Conservation (phyloP, 30 jellyfish, hydroid and myxozoan species). For the Aurelia aurita complex sp. Pacific region DNA sequence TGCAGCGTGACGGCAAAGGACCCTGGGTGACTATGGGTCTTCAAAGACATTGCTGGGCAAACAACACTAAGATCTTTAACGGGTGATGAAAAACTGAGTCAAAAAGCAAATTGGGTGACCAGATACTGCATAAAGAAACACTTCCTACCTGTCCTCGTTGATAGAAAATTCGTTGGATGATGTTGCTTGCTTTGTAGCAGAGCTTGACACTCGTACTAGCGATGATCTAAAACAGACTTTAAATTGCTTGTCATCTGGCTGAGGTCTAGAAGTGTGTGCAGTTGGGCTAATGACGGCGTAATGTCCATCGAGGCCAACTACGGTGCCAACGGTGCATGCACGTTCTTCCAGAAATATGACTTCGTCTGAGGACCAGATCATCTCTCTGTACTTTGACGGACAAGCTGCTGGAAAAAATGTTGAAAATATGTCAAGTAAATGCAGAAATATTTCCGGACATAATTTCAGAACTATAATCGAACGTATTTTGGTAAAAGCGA, state of each 20-base stretch:
- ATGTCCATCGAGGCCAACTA: constrained; percentile 59
- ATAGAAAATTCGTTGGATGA: constrained; percentile 22
- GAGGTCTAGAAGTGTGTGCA: background rate
- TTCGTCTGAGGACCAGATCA: constrained; percentile 65
- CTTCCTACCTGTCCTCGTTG: constrained; percentile 11
- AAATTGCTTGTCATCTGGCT: constrained; percentile 26
- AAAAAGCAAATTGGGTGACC: no score
- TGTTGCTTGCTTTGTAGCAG: background rate
- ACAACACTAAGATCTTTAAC: no score
- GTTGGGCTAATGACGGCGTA: constrained; percentile 51
- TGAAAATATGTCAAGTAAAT: background rate
- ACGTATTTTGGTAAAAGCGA: no score
- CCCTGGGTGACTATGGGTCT: no score
- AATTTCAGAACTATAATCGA: no score
- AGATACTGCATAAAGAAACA: no score
- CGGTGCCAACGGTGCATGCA: constrained; percentile 43
- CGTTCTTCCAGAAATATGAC: constrained; percentile 71
- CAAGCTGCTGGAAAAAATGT: background rate
- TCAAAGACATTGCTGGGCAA: no score
- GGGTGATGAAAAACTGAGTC: no score
- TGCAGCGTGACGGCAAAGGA: no score
- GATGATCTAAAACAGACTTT: constrained; percentile 76
- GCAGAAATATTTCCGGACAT: background rate
- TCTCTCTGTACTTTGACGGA: background rate
- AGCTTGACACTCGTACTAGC: constrained; percentile 53